Evolutionary conservation across 2,888 invertebrate species (phyloP).

Genomic region (Eupithecia dodoneata): DNA sequence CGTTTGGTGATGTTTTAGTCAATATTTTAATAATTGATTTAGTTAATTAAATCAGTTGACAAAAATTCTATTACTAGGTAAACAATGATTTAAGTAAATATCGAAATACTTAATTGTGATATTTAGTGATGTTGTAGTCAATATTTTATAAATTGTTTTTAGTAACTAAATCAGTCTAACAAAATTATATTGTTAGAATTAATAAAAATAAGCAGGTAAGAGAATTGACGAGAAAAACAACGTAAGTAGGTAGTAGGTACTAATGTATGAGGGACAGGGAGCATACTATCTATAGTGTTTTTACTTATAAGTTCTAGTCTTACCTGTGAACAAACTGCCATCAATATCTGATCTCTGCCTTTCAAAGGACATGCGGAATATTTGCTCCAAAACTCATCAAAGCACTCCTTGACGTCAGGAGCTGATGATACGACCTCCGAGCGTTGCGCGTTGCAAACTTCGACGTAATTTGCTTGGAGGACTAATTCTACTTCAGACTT

Average conservation of each 20-base stretch:
- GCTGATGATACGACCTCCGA: slow-evolving; percentile 80
- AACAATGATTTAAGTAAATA: no score
- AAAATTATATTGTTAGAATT: no score
- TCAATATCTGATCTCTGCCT: slow-evolving; percentile 90
- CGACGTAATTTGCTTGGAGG: slow-evolving; percentile 88
- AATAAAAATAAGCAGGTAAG: no score
- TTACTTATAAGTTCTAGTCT: not conserved
- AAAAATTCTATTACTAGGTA: no score
- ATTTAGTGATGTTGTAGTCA: not conserved
- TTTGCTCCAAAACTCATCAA: slow-evolving; percentile 88
- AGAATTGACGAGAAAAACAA: not conserved
- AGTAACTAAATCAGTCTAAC: no score
- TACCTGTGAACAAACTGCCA: slow-evolving; percentile 93
- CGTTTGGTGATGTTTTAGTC: no score
- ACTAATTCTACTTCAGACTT: slow-evolving; percentile 88
- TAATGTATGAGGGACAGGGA: not conserved
- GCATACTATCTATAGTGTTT: not conserved
- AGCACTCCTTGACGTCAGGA: slow-evolving; percentile 87
- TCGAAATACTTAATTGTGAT: not conserved
- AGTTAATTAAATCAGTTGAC: no score
- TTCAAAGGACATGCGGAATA: slow-evolving; percentile 86
- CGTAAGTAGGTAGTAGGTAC: not conserved
- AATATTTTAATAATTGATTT: no score
- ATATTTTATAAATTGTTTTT: no score
- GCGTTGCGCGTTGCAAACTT: slow-evolving; percentile 84